Conservation (phyloP, 2,797 vertebrate species). For the Lagocephalus sceleratus region DNA sequence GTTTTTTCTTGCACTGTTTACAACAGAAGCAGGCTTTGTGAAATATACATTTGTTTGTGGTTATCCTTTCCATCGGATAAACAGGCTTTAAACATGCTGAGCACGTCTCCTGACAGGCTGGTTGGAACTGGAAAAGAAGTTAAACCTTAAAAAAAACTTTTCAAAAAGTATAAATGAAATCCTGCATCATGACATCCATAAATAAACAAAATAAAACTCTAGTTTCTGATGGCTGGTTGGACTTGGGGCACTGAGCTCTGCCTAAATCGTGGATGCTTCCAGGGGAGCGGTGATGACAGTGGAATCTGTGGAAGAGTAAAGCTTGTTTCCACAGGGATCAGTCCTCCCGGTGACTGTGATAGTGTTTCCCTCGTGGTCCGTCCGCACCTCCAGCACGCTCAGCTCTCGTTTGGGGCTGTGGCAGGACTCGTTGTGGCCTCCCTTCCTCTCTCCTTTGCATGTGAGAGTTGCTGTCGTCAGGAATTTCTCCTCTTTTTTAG, state of each 20-base stretch:
- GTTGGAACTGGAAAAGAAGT: slow-evolving; percentile 71
- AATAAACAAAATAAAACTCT: slow-evolving; percentile 24
- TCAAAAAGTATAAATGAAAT: slow-evolving; percentile 6
- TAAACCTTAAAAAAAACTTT: slow-evolving; percentile 23
- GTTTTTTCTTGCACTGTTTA: slow-evolving; percentile 78
- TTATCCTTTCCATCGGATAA: slow-evolving; percentile 78
- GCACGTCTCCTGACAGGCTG: slow-evolving; percentile 70
- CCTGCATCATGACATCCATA: neutral
- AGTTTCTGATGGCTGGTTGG: slow-evolving; percentile 56
- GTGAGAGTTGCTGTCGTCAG: slow-evolving; percentile 54
- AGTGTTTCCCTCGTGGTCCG: slow-evolving; percentile 65
- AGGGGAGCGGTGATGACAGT: slow-evolving; percentile 79
- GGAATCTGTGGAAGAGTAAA: slow-evolving; percentile 78
- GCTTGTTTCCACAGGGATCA: slow-evolving; percentile 77
- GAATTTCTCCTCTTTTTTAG: slow-evolving; percentile 52
- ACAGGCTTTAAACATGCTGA: slow-evolving; percentile 77
- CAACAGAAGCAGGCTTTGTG: slow-evolving; percentile 85
- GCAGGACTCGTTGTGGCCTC: slow-evolving; percentile 39
- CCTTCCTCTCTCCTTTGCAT: slow-evolving; percentile 29
- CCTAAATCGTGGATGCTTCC: slow-evolving; percentile 61
- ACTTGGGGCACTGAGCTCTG: slow-evolving; percentile 64
- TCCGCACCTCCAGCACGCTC: slow-evolving; percentile 81
- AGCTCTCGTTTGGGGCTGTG: slow-evolving; percentile 69
- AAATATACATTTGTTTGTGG: slow-evolving; percentile 74
- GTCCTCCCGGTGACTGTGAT: slow-evolving; percentile 75